These are phyloP conservation scores for Microchirus variegatus DNA, from an alignment of 2,797 vertebrate species.

Conservation along the genomic window DNA sequence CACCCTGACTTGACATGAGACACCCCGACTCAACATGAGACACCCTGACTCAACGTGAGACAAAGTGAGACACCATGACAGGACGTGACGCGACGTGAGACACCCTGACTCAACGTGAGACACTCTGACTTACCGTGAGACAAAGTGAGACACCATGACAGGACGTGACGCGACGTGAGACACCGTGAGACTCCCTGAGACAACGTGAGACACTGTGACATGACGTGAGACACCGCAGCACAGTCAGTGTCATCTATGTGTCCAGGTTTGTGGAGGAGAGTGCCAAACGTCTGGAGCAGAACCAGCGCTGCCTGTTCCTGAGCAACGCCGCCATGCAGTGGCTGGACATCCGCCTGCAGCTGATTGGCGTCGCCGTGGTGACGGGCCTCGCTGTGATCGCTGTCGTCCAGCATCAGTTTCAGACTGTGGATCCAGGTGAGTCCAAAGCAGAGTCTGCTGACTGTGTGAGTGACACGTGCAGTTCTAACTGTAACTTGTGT, in stretches of 20 bases:
- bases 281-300: slow-evolving; percentile 85
- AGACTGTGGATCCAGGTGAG: slow-evolving; percentile 88
- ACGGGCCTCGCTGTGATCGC: slow-evolving; percentile 87
- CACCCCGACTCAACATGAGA: no score
- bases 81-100: no score
- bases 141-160: no score
- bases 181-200: no score
- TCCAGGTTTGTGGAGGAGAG: slow-evolving; percentile 91
- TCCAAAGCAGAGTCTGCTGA: not conserved
- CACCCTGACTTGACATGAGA: no score
- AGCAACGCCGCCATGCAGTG: slow-evolving; percentile 88
- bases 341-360: slow-evolving; percentile 96
- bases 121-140: no score
- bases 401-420: slow-evolving; percentile 88
- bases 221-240: not conserved
- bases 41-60: no score
- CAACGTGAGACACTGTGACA: no score
- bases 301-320: slow-evolving; percentile 93
- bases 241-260: not conserved
- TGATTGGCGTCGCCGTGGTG: slow-evolving; percentile 91
- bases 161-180: no score
- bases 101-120: no score
- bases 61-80: no score
- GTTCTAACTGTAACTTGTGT: not conserved
- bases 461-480: accelerated